Evolutionary conservation across 1,140 invertebrate species (phyloP), one percentile per base, ranked within the genome.

Genomic region (Heliconius melpomene): DNA sequence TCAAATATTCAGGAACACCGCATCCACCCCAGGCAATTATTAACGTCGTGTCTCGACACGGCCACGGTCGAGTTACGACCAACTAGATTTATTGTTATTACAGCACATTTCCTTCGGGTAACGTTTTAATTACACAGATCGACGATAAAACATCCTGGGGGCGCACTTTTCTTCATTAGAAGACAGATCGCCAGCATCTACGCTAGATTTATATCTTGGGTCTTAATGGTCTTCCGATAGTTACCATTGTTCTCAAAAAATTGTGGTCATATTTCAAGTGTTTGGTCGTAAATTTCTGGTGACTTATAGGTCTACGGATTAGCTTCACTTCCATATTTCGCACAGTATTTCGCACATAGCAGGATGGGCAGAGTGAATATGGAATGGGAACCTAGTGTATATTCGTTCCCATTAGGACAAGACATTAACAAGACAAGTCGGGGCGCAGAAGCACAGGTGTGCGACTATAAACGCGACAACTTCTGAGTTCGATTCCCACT

Each of bases 101-200:
- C 92, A 88, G 83, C 88, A 89, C 91, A 92, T 94, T 94, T 94
- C 93, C 93, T 94, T 79, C 87, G 92, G 91, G 93, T 91, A 93
- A 93, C 93, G 93, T 94, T 94, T 94, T 93, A 94, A 94, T 94
- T 94, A 94, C 93, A 93, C 89, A 92, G 93, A 94, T 94, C 92
- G 93, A 83, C 91, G 92, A 93, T 94, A 94, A 94, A 94, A 78
- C 91, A 94, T 94, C 92, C 89, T 85, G 87, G 85, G 88, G 89
- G 92, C 92, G 91, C 91, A 94, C 93, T 93, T 94, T 93, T 93
- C 93, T 94, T 94, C 92, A 94, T 94, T 94, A 94, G 83, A 94
- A 94, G 93, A 93, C 88, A 89, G 88, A 94, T 92, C 78, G 90
- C 85, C 83, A 83, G 89, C 87, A 88, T 90, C 89, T 87, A 85